A percentile compares a stretch with the other conserved stretches of the same genome.
These are phyloP conservation scores for Cataglyphis albicans DNA, from an alignment of 2,888 invertebrate genomes.

Conservation along the genomic window DNA sequence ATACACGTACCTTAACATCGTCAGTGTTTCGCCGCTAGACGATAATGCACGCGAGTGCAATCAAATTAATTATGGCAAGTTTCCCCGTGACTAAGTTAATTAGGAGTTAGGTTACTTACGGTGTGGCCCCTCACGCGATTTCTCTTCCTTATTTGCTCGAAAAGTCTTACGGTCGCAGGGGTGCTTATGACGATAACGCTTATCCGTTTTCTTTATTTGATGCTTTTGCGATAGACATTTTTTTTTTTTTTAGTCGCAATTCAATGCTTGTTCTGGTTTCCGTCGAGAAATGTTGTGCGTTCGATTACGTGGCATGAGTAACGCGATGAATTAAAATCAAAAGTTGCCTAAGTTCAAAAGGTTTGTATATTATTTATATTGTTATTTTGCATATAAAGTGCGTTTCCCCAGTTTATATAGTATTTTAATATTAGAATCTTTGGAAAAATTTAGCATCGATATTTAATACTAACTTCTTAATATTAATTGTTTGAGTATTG, in stretches of 20 bases:
- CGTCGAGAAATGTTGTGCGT: constrained; percentile 11
- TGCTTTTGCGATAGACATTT: background rate
- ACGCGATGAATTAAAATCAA: constrained; percentile 14
- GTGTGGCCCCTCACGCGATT: constrained; percentile 78
- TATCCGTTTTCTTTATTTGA: background rate
- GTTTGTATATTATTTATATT: background rate
- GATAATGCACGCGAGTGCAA: constrained; percentile 54
- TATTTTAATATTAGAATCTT: background rate
- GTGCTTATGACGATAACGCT: constrained; percentile 60
- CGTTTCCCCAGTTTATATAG: background rate
- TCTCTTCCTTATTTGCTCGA: constrained; percentile 50
- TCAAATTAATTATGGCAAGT: constrained; percentile 60
- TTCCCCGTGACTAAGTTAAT: constrained; percentile 73
- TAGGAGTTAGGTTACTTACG: constrained; percentile 70
- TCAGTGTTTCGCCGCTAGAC: constrained; percentile 9
- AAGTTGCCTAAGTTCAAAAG: background rate
- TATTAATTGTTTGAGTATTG: background rate
- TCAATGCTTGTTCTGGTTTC: constrained; percentile 17
- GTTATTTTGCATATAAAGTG: constrained; percentile 19
- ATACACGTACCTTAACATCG: background rate
- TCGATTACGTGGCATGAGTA: background rate
- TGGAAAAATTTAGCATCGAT: constrained; percentile 2
- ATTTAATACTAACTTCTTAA: background rate
- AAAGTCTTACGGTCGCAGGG: constrained; percentile 45
- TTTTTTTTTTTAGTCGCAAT: background rate